phyloP scores from a whole-genome alignment of 2,888 invertebrate genomes.

The Escarpia spicata region DNA sequence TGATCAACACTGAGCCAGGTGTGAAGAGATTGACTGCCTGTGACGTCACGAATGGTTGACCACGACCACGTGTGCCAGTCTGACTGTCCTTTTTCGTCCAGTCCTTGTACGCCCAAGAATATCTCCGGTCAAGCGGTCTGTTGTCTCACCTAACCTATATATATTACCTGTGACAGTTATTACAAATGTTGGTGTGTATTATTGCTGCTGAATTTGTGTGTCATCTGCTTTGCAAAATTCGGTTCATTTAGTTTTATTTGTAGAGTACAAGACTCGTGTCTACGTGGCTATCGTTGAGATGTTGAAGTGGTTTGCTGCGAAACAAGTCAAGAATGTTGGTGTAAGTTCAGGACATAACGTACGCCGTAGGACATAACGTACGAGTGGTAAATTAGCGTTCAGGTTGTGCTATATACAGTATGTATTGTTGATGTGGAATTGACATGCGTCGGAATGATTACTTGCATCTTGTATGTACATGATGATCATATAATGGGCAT shows the following conservation, averaged over 20 bases:
- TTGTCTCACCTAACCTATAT: not conserved
- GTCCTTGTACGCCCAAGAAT: not conserved
- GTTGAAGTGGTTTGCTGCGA: conserved; percentile 94
- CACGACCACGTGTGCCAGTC: not conserved
- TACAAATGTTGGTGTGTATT: not conserved
- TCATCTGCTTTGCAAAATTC: not conserved
- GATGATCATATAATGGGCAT: too few relatives aligned
- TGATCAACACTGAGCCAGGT: not conserved
- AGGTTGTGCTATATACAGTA: not conserved
- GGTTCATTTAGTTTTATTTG: not conserved
- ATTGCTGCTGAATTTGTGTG: not conserved
- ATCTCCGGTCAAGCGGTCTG: not conserved
- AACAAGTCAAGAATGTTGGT: conserved; percentile 94
- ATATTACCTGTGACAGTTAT: not conserved
- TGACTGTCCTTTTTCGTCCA: not conserved
- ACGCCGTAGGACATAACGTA: not conserved
- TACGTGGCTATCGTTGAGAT: conserved; percentile 78
- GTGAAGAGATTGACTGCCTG: not conserved
- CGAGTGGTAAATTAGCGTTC: too few relatives aligned
- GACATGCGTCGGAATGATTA: not conserved
- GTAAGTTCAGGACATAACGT: conserved; percentile 53
- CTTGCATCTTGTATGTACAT: too few relatives aligned
- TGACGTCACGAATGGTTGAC: not conserved
- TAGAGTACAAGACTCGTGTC: conserved; percentile 51
- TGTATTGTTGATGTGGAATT: not conserved